Base-by-base conservation (phyloP, 2,797 vertebrate genomes). In the Lepidocolaptes lacrymiger region DNA sequence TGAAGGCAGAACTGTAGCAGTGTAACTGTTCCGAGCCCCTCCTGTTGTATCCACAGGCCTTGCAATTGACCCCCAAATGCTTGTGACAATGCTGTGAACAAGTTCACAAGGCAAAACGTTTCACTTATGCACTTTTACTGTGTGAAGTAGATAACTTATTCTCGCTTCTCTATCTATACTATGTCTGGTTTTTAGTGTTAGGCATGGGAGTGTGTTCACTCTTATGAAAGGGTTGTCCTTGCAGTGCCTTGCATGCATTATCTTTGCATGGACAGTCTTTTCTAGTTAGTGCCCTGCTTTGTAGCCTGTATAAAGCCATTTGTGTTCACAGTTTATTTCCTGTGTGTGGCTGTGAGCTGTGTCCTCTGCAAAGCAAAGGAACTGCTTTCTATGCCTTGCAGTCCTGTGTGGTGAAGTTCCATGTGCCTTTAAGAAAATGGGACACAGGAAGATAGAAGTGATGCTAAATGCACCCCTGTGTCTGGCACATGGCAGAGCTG, bases 151-250 rank as follows among this genome's bases (percentile, higher is more conserved):
- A 23, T 56, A 41, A 39, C 2, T 80, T 69, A 26, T 2, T 56
- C 10, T 54, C 4, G 5, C 6, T 56, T 12, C 23, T 77, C 2
- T 64, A 19, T 24, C 14, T 12, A 23, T 0, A 3, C 9, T 6
- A 2, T 51, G 58, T 10, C 6, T 49, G 46, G 1, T 13, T 59
- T 27, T 55, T n/a, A 79, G 23, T 16, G 13, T 68, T 51, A 62
- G 48, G 24, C 4, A 1, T 14, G 9, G 41, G 49, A 16, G 48
- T 48, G 43, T 71, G 37, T 24, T 79, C 58, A 17, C 28, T 32
- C 10, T 13, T 41, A 0, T 3, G 6, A 37, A 48, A 34, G 30
- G n/a, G 5, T 43, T 74, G 41, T 67, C 36, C 27, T 59, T 86
- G 24, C 37, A 23, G 26, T 66, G 55, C 54, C n/a, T 59, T 56